Evolutionary conservation across 2,888 invertebrate genomes (phyloP).

Genomic region (Zele albiditarsus): DNA sequence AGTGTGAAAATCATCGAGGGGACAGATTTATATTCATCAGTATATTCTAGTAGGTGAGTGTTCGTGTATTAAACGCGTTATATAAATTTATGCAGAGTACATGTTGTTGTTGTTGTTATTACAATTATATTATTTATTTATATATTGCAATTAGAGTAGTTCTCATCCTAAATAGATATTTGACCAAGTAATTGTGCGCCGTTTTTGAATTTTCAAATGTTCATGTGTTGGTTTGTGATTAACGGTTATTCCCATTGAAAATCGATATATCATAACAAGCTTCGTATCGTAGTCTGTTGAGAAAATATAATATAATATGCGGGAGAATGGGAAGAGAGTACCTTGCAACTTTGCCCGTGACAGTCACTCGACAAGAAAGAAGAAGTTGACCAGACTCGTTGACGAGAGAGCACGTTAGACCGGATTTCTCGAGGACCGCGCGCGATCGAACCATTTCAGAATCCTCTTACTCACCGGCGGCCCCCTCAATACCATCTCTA

Average conservation of each 20-base stretch:
- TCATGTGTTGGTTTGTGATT: background rate
- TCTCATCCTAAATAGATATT: too few species aligned
- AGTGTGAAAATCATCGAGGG: background rate
- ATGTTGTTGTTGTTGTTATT: background rate
- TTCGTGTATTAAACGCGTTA: background rate
- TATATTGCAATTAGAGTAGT: too few species aligned
- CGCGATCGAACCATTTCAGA: constrained; percentile 38
- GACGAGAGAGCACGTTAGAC: constrained; percentile 54
- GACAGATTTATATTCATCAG: background rate
- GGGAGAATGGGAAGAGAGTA: background rate
- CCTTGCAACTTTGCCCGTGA: constrained; percentile 8
- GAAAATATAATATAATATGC: background rate
- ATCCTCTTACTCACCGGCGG: constrained; percentile 32
- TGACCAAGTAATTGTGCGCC: background rate
- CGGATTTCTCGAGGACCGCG: constrained; percentile 63
- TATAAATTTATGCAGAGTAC: background rate
- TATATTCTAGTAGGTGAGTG: background rate
- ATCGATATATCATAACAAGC: background rate
- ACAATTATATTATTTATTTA: too few species aligned
- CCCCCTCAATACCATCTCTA: constrained; percentile 11
- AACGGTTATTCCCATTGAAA: background rate
- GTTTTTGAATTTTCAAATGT: background rate
- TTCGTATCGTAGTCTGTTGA: background rate
- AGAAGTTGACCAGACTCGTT: constrained; percentile 57
- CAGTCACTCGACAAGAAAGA: constrained; percentile 39